Evolutionary conservation across 2,888 invertebrate genomes (phyloP).

Genomic region (Patella caerulea): DNA sequence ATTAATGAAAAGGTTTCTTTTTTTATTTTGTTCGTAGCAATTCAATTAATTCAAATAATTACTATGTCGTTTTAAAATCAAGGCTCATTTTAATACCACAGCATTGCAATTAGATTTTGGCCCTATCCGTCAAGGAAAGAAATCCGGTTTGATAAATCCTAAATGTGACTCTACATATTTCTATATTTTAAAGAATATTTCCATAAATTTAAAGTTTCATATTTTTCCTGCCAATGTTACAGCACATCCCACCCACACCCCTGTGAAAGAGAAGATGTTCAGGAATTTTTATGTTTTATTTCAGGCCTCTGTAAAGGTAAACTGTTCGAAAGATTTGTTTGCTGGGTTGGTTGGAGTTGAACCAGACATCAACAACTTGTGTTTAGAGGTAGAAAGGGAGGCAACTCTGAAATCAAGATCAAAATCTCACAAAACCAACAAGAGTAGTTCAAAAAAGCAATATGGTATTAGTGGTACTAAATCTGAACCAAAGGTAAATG

Average conservation of each 20-base stretch:
- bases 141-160: no score
- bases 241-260: no score
- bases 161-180: no score
- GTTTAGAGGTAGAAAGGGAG: slow-evolving; percentile 28
- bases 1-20: slow-evolving; percentile 59
- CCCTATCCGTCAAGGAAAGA: no score
- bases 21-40: background rate
- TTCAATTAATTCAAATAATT: background rate
- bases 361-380: slow-evolving; percentile 49
- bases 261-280: no score
- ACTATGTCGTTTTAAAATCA: background rate
- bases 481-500: background rate
- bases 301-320: slow-evolving; percentile 56
- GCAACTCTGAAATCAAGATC: slow-evolving; percentile 25
- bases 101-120: no score
- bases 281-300: slow-evolving; percentile 15
- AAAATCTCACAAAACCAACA: slow-evolving; percentile 1
- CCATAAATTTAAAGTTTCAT: no score
- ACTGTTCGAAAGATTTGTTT: slow-evolving; percentile 43
- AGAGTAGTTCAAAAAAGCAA: background rate
- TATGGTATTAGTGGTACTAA: background rate
- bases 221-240: no score
- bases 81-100: background rate
- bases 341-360: slow-evolving; percentile 55
- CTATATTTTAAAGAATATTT: no score